Evolutionary conservation across 2,113 vertebrate species (phyloP).

Genomic region (Anthoscopus minutus): DNA sequence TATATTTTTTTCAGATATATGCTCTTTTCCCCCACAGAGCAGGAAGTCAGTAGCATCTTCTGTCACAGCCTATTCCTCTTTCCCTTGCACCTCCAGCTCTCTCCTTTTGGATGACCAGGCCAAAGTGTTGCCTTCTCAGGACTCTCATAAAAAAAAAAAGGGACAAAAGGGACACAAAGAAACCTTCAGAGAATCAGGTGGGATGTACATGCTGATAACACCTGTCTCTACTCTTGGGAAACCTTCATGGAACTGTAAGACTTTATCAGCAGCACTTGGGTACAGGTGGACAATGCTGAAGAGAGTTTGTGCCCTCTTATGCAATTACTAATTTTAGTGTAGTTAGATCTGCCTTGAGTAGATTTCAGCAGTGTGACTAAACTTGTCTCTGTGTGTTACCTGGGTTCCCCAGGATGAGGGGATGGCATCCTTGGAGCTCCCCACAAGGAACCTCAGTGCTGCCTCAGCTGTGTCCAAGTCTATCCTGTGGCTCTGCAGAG

Average conservation of each 20-base stretch:
- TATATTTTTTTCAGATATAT: neutral
- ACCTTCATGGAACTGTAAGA: neutral
- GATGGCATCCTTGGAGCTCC: neutral
- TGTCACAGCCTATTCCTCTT: neutral
- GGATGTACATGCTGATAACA: neutral
- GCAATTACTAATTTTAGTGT: neutral
- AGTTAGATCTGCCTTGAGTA: neutral
- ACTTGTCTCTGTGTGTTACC: neutral
- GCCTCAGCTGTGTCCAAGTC: neutral
- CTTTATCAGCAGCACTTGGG: neutral
- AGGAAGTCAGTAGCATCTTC: neutral
- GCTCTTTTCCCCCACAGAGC: neutral
- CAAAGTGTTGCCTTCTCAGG: neutral
- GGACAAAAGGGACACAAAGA: neutral
- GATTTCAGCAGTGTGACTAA: neutral
- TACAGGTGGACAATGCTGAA: neutral
- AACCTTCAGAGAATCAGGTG: neutral
- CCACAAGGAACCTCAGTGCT: neutral
- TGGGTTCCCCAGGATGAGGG: neutral
- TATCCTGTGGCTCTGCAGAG: neutral
- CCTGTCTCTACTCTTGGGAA: neutral
- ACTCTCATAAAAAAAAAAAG: neutral
- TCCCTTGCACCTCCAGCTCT: neutral
- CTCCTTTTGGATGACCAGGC: neutral
- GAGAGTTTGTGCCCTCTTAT: neutral